Conservation (phyloP, 2,888 invertebrate genomes). For the Sarcophaga variegata region DNA sequence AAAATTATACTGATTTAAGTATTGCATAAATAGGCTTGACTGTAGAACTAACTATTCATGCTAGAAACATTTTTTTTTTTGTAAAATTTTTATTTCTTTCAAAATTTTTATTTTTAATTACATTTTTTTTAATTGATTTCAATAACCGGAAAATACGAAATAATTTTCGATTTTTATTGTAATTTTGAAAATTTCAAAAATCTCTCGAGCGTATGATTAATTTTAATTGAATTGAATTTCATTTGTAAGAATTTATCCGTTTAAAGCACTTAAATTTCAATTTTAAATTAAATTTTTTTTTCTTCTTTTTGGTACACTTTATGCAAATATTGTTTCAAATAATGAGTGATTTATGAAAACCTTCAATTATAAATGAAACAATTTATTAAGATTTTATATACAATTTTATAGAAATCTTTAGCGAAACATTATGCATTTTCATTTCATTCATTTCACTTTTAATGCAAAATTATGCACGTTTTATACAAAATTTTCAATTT, state of each 20-base stretch:
- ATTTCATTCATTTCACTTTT: too few relatives aligned
- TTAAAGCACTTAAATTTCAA: neutral
- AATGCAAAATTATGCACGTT: too few relatives aligned
- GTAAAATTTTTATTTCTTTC: too few relatives aligned
- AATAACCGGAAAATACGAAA: too few relatives aligned
- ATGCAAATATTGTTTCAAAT: neutral
- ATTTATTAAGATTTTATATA: neutral
- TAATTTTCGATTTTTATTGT: too few relatives aligned
- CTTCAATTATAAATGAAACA: constrained; percentile 11
- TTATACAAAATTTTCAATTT: too few relatives aligned
- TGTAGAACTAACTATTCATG: too few relatives aligned
- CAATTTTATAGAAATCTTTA: neutral
- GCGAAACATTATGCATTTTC: neutral
- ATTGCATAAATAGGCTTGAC: too few relatives aligned
- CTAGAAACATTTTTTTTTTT: too few relatives aligned
- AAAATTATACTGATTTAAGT: too few relatives aligned
- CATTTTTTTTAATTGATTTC: neutral
- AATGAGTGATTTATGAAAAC: constrained; percentile 13
- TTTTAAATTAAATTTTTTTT: neutral
- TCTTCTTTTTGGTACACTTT: neutral
- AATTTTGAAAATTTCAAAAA: neutral
- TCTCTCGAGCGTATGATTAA: constrained; percentile 45
- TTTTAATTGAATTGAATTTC: neutral
- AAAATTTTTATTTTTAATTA: too few relatives aligned
- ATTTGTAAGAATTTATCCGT: neutral